Base-by-base conservation (phyloP, 2,113 vertebrate species). In the Psilopsiagon aymara region DNA sequence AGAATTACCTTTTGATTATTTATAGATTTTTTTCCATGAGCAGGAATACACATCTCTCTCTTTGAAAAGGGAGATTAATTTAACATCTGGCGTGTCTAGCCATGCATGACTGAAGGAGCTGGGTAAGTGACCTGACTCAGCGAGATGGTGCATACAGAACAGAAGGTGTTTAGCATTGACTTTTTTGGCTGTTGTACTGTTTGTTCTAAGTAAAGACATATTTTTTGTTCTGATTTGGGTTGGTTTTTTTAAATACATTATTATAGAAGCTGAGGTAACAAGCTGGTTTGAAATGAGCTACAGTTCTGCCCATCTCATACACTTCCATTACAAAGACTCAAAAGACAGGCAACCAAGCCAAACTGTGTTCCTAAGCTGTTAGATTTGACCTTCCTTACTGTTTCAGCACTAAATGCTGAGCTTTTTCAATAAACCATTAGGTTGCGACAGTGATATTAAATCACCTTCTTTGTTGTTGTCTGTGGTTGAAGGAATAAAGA, bases 1-100 rank as follows among this genome's bases (percentile, higher is more conserved):
- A 91, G 31, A 80, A 82, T 77, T 88, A 51, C 31, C 19, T 70
- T 92, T 53, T 88, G 79, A 77, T 95, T 82, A 39, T 91, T 82
- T 83, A 77, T n/a, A 80, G 25, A 24, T 86, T 63, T 39, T 12
- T 80, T 85, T 74, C 64, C 60, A 68, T 46, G 78, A 86, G 25
- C 46, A 90, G 82, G 53, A 83, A 70, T 43, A 75, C 9, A 83
- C 35, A 35, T 15, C 43, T 71, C 43, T 71, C 43, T 19, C 71
- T 93, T 75, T 71, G 37, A 59, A 95, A 82, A 77, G 4, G 31
- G 62, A 90, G 64, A 53, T 69, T 70, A 62, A 57, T 91, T 79
- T 82, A 82, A 63, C 46, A 80, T 63, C 76, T 93, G 82, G 31
- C 62, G 21, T 67, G 59, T 53, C 68, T 41, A 74, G 49, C 49